Percentiles rank a stretch among this genome's conserved stretches.
phyloP scores from a whole-genome alignment of 1,140 invertebrate genomes.

The Drosophila nannoptera region DNA sequence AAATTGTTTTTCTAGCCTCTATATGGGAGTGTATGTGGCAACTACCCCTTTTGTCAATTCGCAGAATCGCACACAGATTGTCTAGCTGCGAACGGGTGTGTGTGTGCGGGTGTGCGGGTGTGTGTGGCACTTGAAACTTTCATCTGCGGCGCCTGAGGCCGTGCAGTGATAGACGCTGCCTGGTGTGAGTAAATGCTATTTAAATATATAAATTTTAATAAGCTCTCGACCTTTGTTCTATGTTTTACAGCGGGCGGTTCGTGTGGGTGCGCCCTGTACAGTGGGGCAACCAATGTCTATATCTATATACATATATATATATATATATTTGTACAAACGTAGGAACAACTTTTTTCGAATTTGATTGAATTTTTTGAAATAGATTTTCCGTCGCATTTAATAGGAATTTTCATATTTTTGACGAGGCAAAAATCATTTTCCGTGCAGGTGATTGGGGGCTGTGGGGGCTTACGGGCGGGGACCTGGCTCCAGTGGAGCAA shows the following conservation, averaged over 20 bases:
- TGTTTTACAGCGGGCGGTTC: neutral
- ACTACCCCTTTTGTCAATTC: slow-evolving; percentile 71
- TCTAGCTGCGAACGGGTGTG: slow-evolving; percentile 30
- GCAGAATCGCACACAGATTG: slow-evolving; percentile 37
- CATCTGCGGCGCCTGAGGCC: slow-evolving; percentile 59
- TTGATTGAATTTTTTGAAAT: too few species aligned
- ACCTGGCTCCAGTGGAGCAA: slow-evolving; percentile 11
- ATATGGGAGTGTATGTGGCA: slow-evolving; percentile 35
- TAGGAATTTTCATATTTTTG: too few species aligned
- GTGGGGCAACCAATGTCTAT: neutral
- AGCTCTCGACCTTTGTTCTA: slow-evolving; percentile 53
- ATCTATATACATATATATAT: neutral
- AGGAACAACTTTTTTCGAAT: neutral
- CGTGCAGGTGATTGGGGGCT: neutral
- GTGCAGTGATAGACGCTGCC: slow-evolving; percentile 44
- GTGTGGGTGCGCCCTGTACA: neutral
- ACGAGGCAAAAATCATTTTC: neutral
- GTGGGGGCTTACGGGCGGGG: slow-evolving; percentile 5
- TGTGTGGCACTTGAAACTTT: slow-evolving; percentile 55
- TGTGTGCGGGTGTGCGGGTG: slow-evolving; percentile 26
- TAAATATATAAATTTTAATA: slow-evolving; percentile 79
- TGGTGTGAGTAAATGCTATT: slow-evolving; percentile 67
- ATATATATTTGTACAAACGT: neutral
- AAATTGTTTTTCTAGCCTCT: slow-evolving; percentile 73
- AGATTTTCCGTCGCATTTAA: too few species aligned